Base-by-base conservation (phyloP, 2,797 vertebrate species). In the Gadopsis bispinosus region DNA sequence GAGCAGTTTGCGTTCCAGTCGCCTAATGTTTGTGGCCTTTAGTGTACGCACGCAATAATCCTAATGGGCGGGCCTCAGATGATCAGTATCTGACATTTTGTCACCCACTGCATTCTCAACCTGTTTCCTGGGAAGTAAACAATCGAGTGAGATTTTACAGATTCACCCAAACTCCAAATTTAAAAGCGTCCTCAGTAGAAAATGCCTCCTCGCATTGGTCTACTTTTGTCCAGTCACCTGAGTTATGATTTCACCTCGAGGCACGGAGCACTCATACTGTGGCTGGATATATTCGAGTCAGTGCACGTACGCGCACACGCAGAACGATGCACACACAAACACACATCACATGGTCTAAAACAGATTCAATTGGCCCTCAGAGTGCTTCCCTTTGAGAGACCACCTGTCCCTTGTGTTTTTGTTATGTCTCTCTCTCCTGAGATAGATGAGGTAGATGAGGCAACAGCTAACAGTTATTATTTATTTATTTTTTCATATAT, bases 331-430 rank as follows among this genome's bases (percentile, higher is more conserved):
- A 65, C 47, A 48, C 41, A 55, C 39, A 61, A 6, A 75, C 69
- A 67, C 22, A 64, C 68, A 67, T 68, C 50, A 71, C 67, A 72
- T 65, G 77, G 58, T 48, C 41, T 48, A 73, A 64, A 87, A 66
- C 43, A 51, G 73, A 81, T 77, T 77, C 14, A 62, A 79, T 77
- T 80, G 63, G 69, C 63, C 20, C 69, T 75, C 31, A 13, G 43
- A 75, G 51, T 50, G 55, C 58, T 78, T 71, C 60, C 72, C 65
- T 77, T 31, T 68, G 55, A 83, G 71, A 81, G 60, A 85, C 75
- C 81, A 87, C 88, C 85, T 91, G 88, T 87, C 84, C 75, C 69
- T 71, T 33, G 22, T 88, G 81, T 75, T 84, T 48, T 82, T 62
- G 48, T 83, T 80, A 22, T 63, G 64, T 73, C 81, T 45, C 31